phyloP scores from a whole-genome alignment of 2,113 vertebrate genomes.

The Marmota monax region DNA sequence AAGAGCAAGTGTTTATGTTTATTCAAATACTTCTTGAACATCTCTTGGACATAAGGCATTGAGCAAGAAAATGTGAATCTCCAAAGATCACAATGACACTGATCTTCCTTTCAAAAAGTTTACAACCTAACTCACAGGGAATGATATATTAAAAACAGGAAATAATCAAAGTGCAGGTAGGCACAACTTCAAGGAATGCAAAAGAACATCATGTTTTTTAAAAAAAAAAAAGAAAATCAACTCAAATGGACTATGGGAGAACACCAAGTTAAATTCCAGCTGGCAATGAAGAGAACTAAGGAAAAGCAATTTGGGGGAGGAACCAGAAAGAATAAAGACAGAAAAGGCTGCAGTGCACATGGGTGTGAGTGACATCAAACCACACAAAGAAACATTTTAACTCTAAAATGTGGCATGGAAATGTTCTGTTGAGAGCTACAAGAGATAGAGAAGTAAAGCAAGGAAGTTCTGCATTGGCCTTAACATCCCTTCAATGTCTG shows the following conservation, averaged over 20 bases:
- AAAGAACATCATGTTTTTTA: background rate
- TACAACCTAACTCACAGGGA: background rate
- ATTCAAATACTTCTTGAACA: conserved; percentile 8
- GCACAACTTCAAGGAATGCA: background rate
- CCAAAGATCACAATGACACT: background rate
- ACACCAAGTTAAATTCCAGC: background rate
- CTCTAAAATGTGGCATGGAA: background rate
- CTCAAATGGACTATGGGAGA: background rate
- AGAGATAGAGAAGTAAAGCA: background rate
- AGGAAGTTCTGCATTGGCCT: background rate
- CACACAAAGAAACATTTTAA: conserved; percentile 1
- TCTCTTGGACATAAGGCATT: background rate
- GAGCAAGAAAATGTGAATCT: background rate
- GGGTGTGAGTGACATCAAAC: background rate
- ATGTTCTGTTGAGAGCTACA: background rate
- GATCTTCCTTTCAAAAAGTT: background rate
- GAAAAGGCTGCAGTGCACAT: background rate
- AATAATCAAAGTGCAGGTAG: background rate
- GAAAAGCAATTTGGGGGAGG: background rate
- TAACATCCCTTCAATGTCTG: background rate
- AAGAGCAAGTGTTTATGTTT: conserved; percentile 4
- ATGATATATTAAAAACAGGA: background rate
- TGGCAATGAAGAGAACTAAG: background rate
- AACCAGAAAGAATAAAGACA: background rate
- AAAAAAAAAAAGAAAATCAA: background rate